Base-by-base conservation (phyloP, 1,140 invertebrate species). In the Portunus trituberculatus region DNA sequence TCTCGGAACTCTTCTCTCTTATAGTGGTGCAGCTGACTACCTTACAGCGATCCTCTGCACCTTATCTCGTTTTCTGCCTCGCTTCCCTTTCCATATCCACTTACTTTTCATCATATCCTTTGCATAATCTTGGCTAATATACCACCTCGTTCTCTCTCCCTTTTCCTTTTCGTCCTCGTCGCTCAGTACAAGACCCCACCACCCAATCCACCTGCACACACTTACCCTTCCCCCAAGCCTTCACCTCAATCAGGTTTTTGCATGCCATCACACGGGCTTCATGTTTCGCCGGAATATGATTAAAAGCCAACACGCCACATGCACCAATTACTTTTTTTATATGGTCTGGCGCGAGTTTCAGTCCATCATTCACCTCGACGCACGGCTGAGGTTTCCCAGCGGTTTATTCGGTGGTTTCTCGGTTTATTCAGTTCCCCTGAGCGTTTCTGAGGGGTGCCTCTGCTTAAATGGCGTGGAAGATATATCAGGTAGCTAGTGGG, bases 401-500 rank as follows among this genome's bases (percentile, higher is more conserved):
- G 39, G 39, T 39, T 39, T 39, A 39, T 39, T 10, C n/a, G 67
- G 67, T 76, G 67, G 67, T 76, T 76, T n/a, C 67, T 76, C 67
- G 67, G 67, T 76, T 76, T 76, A n/a, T 25, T 76, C n/a, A 76
- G 20, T 25, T 76, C 20, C 12, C 12, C 67, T n/a, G n/a, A 25
- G n/a, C 67, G 20, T 0, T 76, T 0, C 67, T 20, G 20, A 20
- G 67, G 25, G 67, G 67, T 25, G 8, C 20, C 67, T n/a, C 20
- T n/a, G 67, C 67, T 76, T 76, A 76, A 76, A 20, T 76, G 67
- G 67, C 67, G 67, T 76, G 67, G 67, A 76, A 76, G 67, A 76
- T 76, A n/a, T 76, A 76, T 76, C 67, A 76, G 67, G 67, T n/a
- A 16, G 20, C 67, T 25, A 8, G 1, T n/a, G 67, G 67, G 67